Evolutionary conservation across 2,113 vertebrate genomes (phyloP).

Genomic region (Leptodactylus fuscus): DNA sequence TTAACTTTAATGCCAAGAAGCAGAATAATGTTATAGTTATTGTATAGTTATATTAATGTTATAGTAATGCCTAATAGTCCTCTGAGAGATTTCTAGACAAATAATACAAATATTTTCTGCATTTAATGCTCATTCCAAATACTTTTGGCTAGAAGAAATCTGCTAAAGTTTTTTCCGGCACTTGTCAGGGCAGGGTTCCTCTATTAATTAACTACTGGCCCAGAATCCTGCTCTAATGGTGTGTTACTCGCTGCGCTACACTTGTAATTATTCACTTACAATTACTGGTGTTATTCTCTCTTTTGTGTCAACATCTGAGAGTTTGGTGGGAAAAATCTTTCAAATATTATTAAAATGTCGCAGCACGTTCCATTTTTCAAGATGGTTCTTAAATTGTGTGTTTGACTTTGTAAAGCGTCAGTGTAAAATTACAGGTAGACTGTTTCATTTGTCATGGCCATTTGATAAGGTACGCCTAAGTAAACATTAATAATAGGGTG

Average conservation of each 20-base stretch:
- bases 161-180: background rate
- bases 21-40: too few species aligned
- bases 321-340: background rate
- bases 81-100: too few species aligned
- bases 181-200: constrained; percentile 15
- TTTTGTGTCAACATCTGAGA: background rate
- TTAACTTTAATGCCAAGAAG: too few species aligned
- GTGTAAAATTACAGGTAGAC: too few species aligned
- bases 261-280: background rate
- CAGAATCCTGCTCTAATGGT: background rate
- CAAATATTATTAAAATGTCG: background rate
- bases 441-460: too few species aligned
- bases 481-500: too few species aligned
- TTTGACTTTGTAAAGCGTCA: background rate
- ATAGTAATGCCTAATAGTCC: too few species aligned
- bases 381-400: background rate
- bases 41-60: background rate
- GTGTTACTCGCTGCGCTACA: background rate
- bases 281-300: constrained; percentile 1
- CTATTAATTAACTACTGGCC: constrained; percentile 2
- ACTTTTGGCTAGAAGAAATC: background rate
- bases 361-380: background rate
- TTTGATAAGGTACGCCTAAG: too few species aligned
- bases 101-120: background rate
- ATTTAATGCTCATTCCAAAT: background rate